A percentile compares a stretch with the other conserved stretches of the same genome.
phyloP scores from a whole-genome alignment of 2,888 invertebrate species.

The Ophion obscuratus region DNA sequence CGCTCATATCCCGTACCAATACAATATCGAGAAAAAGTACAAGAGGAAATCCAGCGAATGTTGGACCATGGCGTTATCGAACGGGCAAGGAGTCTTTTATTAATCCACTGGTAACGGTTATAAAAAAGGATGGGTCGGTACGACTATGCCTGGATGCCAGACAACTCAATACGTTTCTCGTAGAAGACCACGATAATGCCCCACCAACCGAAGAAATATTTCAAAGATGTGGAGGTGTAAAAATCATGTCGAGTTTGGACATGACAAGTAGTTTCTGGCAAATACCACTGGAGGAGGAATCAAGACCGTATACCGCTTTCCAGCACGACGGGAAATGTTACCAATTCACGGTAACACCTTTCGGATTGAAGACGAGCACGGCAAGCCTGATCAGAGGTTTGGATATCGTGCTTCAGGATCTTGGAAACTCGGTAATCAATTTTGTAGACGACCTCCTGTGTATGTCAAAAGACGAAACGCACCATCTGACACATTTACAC shows the following conservation, averaged over 20 bases:
- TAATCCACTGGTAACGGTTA: neutral
- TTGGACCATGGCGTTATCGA: neutral
- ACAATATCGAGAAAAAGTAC: neutral
- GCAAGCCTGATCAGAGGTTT: neutral
- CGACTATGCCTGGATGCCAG: slow-evolving; percentile 10
- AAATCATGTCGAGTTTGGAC: slow-evolving; percentile 4
- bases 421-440: neutral
- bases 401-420: too few relatives aligned
- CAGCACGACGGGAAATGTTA: neutral
- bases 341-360: slow-evolving; percentile 26
- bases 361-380: slow-evolving; percentile 15
- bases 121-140: slow-evolving; percentile 15
- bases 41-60: neutral
- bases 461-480: neutral
- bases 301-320: slow-evolving; percentile 29
- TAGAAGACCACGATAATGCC: neutral
- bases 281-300: neutral
- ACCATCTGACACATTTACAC: too few relatives aligned
- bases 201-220: slow-evolving; percentile 1
- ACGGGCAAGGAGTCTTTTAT: neutral
- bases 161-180: slow-evolving; percentile 1
- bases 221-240: neutral
- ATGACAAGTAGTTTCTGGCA: slow-evolving; percentile 18
- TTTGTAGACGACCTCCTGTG: slow-evolving; percentile 16
- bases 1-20: too few relatives aligned